Base-by-base conservation (phyloP, 2,113 vertebrate genomes). In the Accipiter virgatus region DNA sequence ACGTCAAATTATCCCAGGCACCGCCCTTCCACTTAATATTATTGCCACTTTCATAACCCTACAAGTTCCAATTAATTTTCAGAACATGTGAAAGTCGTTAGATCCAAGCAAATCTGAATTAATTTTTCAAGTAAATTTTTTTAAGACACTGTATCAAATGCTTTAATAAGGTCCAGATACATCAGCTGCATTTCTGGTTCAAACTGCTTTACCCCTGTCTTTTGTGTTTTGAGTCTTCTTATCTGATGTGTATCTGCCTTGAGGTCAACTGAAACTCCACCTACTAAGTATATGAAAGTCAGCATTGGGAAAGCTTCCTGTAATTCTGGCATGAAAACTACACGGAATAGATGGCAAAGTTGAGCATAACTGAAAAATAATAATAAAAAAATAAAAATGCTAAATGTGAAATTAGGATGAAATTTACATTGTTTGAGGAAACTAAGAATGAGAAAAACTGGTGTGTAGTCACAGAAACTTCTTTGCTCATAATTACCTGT, bases 231-330 rank as follows among this genome's bases (percentile, higher is more conserved):
- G 73, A 73, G 32, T 75, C 95, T 77, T 65, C 70, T 84, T 97
- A 87, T 95, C 95, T 93, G 81, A 85, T 79, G 20, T 79, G 16
- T 94, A 79, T 95, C 77, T 96, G 91, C 94, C 83, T 89, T 68
- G 77, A 91, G 89, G 93, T 95, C 91, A 96, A 63, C 83, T 94
- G 93, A 92, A 95, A 93, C 81, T 84, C 61, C 65, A 61, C 82
- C 56, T 82, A 94, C 38, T 77, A 79, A 90, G 48, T 68, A 7
- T 53, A 42, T 79, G 56, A 83, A 87, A 89, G 56, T 71, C 83
- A 48, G 52, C 19, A 17, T 11, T 92, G 61, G 65, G 58, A 95
- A 95, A 96, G 73, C 91, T 93, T 91, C 86, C 66, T 93, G 81
- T 79, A 80, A 52, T 67, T 86, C 65, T 79, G 70, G 52, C 58